Evolutionary conservation across 23 tunicate genomes (phyloP), one percentile per base, ranked within the genome.

Genomic region (Styela clava): DNA sequence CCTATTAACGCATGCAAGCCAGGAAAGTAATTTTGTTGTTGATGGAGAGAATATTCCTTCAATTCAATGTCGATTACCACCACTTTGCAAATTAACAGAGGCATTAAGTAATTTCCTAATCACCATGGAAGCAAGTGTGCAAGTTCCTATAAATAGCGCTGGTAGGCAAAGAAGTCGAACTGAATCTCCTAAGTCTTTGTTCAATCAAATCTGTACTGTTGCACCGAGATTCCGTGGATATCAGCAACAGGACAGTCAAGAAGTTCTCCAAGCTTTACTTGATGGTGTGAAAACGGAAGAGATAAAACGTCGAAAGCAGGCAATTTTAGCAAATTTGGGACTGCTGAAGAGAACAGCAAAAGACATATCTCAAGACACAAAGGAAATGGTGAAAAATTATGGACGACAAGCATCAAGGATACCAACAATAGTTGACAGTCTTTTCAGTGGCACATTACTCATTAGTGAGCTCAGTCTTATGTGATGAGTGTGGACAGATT

Each of bases 171-270:
- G 30, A 31, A 32, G 30, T 24, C 74, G 70, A 35, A 67, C 69
- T 35, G 52, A 79, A 28, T 67, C 83, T 21, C 93, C 93, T 0
- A 74, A 78, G 64, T 21, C 35, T n/a, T 37, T 88, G 34, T 88
- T 88, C 28, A 78, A 61, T 78, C 79, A 88, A 62, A 83, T 88
- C 28, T 88, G 93, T 78, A 9, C 69, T 35, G 74, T 74, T 64
- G 82, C 83, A 31, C 74, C 85, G 52, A 69, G 86, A 62, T 91
- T 91, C 77, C 87, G 83, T 24, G 89, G 89, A 19, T 86, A 78
- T 62, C 90, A 86, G 30, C 97, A 91, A 63, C 97, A 91, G 62
- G 97, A 91, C 83, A 91, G 97, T 69, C 97, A 91, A 62, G 97
- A 91, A 35, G 29, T 91, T n/a, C 82, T 72, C 52, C 90, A 91